A percentile compares a stretch with the other conserved stretches of the same genome.
Conservation (phyloP, 2,888 invertebrate species). For the Drosophila antonietae region DNA sequence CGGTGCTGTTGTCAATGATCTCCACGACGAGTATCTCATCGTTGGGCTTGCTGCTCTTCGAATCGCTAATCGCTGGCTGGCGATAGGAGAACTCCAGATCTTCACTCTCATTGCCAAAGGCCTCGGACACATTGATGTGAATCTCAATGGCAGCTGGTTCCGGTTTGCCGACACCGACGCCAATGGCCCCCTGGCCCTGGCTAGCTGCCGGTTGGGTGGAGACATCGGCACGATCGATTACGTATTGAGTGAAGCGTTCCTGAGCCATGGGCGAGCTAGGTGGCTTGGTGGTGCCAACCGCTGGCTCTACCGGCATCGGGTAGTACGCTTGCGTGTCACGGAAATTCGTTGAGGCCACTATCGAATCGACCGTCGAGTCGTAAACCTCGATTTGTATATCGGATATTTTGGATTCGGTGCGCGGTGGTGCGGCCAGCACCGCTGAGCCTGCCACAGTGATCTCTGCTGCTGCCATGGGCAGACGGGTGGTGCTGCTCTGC, state of each 20-base stretch:
- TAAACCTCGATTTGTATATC: slow-evolving; percentile 84
- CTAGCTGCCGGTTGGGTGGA: slow-evolving; percentile 76
- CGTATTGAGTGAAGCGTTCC: slow-evolving; percentile 82
- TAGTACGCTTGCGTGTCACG: slow-evolving; percentile 71
- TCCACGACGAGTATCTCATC: slow-evolving; percentile 84
- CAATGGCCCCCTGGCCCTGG: slow-evolving; percentile 34
- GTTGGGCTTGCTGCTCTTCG: slow-evolving; percentile 62
- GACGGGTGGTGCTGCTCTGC: slow-evolving; percentile 63
- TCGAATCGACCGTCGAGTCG: slow-evolving; percentile 83
- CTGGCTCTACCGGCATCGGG: slow-evolving; percentile 40
- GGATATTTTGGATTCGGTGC: slow-evolving; percentile 82
- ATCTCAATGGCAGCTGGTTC: slow-evolving; percentile 84
- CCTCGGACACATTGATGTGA: slow-evolving; percentile 84
- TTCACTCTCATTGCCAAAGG: slow-evolving; percentile 82
- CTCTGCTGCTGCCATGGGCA: slow-evolving; percentile 45
- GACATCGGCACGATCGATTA: slow-evolving; percentile 81
- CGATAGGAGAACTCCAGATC: slow-evolving; percentile 83
- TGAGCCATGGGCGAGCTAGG: slow-evolving; percentile 59
- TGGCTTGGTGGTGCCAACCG: slow-evolving; percentile 62
- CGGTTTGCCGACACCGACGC: slow-evolving; percentile 69
- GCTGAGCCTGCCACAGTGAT: slow-evolving; percentile 23
- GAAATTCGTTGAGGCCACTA: slow-evolving; percentile 82
- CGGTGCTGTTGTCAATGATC: slow-evolving; percentile 81
- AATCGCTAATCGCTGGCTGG: slow-evolving; percentile 54
- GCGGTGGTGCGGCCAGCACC: slow-evolving; percentile 43